Conservation (phyloP, 2,888 invertebrate species). For the Plagodis pulveraria region DNA sequence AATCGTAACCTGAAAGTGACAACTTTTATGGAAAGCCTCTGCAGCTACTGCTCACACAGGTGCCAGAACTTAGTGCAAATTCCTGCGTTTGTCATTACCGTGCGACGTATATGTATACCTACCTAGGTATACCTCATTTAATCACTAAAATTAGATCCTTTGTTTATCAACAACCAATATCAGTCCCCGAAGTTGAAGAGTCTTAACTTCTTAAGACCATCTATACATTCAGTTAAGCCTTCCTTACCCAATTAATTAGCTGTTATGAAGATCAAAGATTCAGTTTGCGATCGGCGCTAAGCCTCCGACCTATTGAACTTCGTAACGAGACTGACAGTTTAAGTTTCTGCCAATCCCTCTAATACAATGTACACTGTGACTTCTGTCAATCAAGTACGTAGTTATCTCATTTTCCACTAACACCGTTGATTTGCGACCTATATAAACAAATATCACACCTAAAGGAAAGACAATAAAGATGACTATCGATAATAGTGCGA, state of each 20-base stretch:
- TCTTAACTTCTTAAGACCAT: conserved; percentile 50
- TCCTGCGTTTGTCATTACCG: no score
- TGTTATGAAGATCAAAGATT: conserved; percentile 77
- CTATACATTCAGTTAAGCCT: conserved; percentile 71
- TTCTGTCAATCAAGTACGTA: conserved; percentile 70
- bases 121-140: conserved; percentile 1
- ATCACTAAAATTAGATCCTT: conserved; percentile 31
- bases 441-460: conserved; percentile 44
- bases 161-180: conserved; percentile 56
- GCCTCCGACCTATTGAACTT: conserved; percentile 65
- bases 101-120: no score
- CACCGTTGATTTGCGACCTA: conserved; percentile 42
- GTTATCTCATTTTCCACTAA: conserved; percentile 59
- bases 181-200: conserved; percentile 46
- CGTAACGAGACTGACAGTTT: conserved; percentile 72
- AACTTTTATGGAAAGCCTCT: no score
- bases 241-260: conserved; percentile 76
- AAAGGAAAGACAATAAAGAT: conserved; percentile 39
- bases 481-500: conserved; percentile 30
- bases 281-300: conserved; percentile 66
- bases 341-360: conserved; percentile 66
- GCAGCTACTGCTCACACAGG: no score
- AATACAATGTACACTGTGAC: conserved; percentile 65
- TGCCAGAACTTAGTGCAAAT: no score
- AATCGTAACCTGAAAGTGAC: no score